Base-by-base conservation (phyloP, 1,140 invertebrate genomes). In the Drosophila repleta region DNA sequence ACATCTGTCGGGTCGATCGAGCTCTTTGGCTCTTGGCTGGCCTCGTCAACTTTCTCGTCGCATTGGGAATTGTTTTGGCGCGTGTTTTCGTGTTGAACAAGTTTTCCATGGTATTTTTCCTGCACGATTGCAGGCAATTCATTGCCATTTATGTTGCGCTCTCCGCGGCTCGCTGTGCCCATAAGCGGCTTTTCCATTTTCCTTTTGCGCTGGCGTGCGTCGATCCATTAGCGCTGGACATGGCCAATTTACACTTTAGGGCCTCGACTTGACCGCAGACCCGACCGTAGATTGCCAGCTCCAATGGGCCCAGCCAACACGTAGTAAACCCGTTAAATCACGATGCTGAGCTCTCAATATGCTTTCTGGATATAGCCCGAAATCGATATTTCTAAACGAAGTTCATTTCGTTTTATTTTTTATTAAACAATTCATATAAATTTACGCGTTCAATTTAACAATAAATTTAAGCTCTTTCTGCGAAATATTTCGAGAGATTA, bases 181-280 rank as follows among this genome's bases (percentile, higher is more conserved):
- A 61, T 60, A 68, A 62, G 17, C 55, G 48, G 39, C 52, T 75
- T 66, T 62, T 43, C 37, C 39, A 71, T 64, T 75, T 75, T 75
- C 68, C 62, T 57, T 75, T 72, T 43, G 56, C 35, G 61, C 60
- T 60, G 55, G 67, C 66, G 55, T 75, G 67, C 60, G 67, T 71
- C 61, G 67, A 71, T 55, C 67, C 66, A 71, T 71, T 73, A 73
- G 66, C 67, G 48, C 56, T 75, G 62, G 73, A 75, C 73, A 75
- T 75, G 68, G 73, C 73, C 68, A 75, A 72, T 75, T 75, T 75
- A 75, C 73, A 75, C 73, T 72, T 66, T 57, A 75, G 73, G 72
- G 67, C 56, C 49, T 53, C 21, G 17, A 1, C 18, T 58, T 71
- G 73, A 66, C 61, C 29, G 35, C 29, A 29, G 17, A 1, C 18